A percentile compares a stretch with the other conserved stretches of the same genome.
phyloP scores from a whole-genome alignment of 2,113 vertebrate genomes.

The Psophia crepitans region DNA sequence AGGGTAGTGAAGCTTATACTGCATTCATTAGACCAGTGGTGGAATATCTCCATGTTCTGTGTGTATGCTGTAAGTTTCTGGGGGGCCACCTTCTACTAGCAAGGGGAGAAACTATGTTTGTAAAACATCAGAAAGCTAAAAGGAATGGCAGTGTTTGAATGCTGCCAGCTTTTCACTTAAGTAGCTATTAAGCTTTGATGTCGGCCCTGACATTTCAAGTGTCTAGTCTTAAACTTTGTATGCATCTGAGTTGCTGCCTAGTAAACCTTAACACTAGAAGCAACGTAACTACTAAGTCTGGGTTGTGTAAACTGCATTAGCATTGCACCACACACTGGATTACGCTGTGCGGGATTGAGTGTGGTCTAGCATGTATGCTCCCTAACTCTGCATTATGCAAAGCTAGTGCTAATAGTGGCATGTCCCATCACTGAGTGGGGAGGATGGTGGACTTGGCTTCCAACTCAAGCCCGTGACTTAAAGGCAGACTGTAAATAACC shows the following conservation, averaged over 20 bases:
- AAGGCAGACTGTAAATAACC: constrained; percentile 56
- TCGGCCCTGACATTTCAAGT: background rate
- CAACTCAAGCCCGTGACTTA: constrained; percentile 10
- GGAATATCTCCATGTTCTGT: background rate
- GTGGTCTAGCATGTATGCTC: background rate
- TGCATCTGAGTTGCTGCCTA: background rate
- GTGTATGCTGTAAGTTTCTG: background rate
- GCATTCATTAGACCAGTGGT: background rate
- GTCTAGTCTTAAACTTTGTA: rapidly evolving
- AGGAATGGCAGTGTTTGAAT: background rate
- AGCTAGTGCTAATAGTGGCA: background rate
- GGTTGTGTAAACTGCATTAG: background rate
- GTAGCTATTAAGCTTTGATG: background rate
- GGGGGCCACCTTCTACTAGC: background rate
- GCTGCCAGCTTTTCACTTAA: background rate
- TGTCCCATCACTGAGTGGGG: background rate
- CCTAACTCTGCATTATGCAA: background rate
- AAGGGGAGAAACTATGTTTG: background rate
- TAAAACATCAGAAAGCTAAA: background rate
- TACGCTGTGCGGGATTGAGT: background rate
- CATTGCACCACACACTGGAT: background rate
- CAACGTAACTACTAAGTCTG: background rate
- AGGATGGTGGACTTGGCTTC: background rate
- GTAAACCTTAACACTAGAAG: background rate
- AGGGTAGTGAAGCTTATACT: background rate